phyloP scores from a whole-genome alignment of 2,113 vertebrate species.

The Pampusana beccarii region DNA sequence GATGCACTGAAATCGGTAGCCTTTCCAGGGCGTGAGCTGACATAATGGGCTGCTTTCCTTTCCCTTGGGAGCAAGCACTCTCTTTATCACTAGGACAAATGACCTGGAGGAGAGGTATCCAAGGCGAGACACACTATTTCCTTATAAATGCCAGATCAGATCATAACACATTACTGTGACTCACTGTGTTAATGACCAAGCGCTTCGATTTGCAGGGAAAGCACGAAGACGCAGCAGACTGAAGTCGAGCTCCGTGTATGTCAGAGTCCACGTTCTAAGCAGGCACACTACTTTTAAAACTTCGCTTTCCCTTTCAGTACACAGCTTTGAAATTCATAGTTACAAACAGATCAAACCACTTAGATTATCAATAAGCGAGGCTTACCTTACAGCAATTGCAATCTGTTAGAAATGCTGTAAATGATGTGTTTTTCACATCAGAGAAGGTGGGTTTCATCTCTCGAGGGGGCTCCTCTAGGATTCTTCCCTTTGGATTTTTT shows the following conservation, averaged over 20 bases:
- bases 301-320: background rate
- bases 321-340: background rate
- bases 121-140: slow-evolving; percentile 45
- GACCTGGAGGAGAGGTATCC: slow-evolving; percentile 66
- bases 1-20: slow-evolving; percentile 28
- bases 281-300: background rate
- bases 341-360: background rate
- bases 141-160: slow-evolving; percentile 67
- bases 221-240: background rate
- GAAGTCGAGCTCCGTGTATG: background rate
- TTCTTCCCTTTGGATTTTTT: background rate
- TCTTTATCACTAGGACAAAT: slow-evolving; percentile 63
- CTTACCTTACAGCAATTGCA: background rate
- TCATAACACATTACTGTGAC: slow-evolving; percentile 50
- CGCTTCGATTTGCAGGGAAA: background rate
- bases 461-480: background rate
- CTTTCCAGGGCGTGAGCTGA: slow-evolving; percentile 73
- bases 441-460: background rate
- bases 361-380: background rate
- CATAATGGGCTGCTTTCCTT: slow-evolving; percentile 63
- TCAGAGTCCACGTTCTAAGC: background rate
- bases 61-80: slow-evolving; percentile 72
- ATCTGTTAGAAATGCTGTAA: background rate
- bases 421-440: background rate
- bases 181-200: slow-evolving; percentile 38